A percentile compares a stretch with the other conserved stretches of the same genome.
These are phyloP conservation scores for Bombus affinis DNA, from an alignment of 1,140 invertebrate species.

Conservation along the genomic window DNA sequence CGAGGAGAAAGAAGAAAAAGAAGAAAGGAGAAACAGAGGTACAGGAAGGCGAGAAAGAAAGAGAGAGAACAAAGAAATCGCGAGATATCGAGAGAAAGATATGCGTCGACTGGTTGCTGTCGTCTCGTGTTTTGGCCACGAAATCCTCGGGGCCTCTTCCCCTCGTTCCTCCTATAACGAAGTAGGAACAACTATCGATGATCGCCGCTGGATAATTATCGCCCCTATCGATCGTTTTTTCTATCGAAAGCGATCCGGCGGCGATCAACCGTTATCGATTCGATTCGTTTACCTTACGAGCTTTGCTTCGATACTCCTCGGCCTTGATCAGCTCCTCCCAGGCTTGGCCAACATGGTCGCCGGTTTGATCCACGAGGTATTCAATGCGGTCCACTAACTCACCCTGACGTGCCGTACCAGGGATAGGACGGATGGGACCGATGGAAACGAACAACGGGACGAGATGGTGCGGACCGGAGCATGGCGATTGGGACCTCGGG, in stretches of 20 bases:
- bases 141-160: slow-evolving; percentile 8
- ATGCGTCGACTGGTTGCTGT: neutral
- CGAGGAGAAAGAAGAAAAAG: neutral
- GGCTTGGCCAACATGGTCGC: slow-evolving; percentile 91
- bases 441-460: slow-evolving; percentile 11
- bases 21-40: neutral
- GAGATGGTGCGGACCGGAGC: slow-evolving; percentile 57
- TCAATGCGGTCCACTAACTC: slow-evolving; percentile 96
- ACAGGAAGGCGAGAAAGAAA: neutral
- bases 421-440: slow-evolving; percentile 3
- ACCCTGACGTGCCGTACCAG: slow-evolving; percentile 85
- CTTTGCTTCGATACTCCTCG: slow-evolving; percentile 91
- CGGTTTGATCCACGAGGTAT: slow-evolving; percentile 92
- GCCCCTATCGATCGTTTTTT: neutral
- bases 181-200: neutral
- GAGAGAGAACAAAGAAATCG: neutral
- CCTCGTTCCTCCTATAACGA: slow-evolving; percentile 18
- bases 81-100: neutral
- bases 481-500: neutral
- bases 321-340: slow-evolving; percentile 90
- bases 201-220: slow-evolving; percentile 18
- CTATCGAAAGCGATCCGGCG: neutral
- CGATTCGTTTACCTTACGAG: slow-evolving; percentile 91
- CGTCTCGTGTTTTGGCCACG: too few relatives aligned
- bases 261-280: neutral